A percentile compares a stretch with the other conserved stretches of the same genome.
Conservation (phyloP, 2,888 invertebrate species). For the Apamea sordens region DNA sequence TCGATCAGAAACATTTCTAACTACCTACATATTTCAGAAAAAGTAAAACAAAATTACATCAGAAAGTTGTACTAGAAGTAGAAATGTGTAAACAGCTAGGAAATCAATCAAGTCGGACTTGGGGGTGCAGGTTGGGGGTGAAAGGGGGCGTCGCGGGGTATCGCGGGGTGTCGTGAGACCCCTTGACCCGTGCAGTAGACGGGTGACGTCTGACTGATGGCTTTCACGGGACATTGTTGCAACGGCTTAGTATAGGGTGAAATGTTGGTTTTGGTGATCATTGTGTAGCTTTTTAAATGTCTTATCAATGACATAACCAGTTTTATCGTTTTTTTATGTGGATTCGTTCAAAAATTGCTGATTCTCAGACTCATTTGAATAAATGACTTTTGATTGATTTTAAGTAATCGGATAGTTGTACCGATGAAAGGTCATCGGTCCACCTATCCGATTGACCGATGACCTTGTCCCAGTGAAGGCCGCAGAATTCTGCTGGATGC, state of each 20-base stretch:
- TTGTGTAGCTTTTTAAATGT: too few relatives aligned
- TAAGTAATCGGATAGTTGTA: neutral
- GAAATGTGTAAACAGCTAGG: constrained; percentile 71
- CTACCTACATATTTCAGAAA: constrained; percentile 49
- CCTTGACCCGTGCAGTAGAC: constrained; percentile 84
- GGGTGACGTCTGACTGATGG: constrained; percentile 84
- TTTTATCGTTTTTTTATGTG: neutral
- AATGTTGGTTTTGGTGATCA: constrained; percentile 9
- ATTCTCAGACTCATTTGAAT: neutral
- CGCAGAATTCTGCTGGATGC: neutral
- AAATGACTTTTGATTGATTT: neutral
- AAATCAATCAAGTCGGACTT: constrained; percentile 87
- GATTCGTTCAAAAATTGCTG: neutral
- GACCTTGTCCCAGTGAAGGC: too few relatives aligned
- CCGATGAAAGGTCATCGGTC: too few relatives aligned
- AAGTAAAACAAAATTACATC: constrained; percentile 60
- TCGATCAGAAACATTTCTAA: constrained; percentile 50
- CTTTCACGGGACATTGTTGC: constrained; percentile 70
- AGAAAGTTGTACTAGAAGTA: constrained; percentile 65
- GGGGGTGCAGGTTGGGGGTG: constrained; percentile 57
- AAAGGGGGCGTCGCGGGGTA: constrained; percentile 43
- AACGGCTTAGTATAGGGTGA: constrained; percentile 47
- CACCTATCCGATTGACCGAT: too few relatives aligned
- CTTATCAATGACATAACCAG: too few relatives aligned
- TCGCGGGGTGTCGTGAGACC: constrained; percentile 66